phyloP scores from a whole-genome alignment of 2,888 invertebrate genomes.

The Endotricha flammealis region DNA sequence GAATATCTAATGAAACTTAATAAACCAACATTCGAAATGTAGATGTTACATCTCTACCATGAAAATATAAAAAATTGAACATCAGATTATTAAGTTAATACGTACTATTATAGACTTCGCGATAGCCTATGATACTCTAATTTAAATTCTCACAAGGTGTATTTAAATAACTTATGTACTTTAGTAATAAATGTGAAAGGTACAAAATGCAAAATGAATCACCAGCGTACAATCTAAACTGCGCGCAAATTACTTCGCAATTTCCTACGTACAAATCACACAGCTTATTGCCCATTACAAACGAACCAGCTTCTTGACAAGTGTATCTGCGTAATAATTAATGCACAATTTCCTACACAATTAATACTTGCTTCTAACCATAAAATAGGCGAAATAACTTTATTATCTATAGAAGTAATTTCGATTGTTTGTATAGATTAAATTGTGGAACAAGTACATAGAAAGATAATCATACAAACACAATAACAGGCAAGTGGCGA shows the following conservation, averaged over 20 bases:
- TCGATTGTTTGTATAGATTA: conserved; percentile 15
- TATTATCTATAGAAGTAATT: conserved; percentile 13
- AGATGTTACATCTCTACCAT: too few relatives aligned
- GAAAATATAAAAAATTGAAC: too few relatives aligned
- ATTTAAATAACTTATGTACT: too few relatives aligned
- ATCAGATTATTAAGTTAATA: too few relatives aligned
- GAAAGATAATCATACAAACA: too few relatives aligned
- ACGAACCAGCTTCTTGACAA: conserved; percentile 6
- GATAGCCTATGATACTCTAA: too few relatives aligned
- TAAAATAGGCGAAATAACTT: conserved; percentile 12
- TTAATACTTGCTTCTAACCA: conserved; percentile 12
- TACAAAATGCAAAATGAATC: neutral
- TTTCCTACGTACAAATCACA: neutral
- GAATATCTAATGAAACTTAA: too few relatives aligned
- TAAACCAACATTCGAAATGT: too few relatives aligned
- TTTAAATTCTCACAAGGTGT: too few relatives aligned
- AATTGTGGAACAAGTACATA: conserved; percentile 9
- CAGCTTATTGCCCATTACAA: conserved; percentile 7
- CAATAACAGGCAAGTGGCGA: too few relatives aligned
- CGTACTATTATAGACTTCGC: too few relatives aligned
- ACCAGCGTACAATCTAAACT: neutral
- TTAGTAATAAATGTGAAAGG: neutral
- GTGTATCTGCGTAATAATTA: conserved; percentile 10
- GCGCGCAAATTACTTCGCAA: neutral
- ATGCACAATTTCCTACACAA: conserved; percentile 6